phyloP scores from a whole-genome alignment of 2,113 vertebrate species.

The Sylvilagus bachmani region DNA sequence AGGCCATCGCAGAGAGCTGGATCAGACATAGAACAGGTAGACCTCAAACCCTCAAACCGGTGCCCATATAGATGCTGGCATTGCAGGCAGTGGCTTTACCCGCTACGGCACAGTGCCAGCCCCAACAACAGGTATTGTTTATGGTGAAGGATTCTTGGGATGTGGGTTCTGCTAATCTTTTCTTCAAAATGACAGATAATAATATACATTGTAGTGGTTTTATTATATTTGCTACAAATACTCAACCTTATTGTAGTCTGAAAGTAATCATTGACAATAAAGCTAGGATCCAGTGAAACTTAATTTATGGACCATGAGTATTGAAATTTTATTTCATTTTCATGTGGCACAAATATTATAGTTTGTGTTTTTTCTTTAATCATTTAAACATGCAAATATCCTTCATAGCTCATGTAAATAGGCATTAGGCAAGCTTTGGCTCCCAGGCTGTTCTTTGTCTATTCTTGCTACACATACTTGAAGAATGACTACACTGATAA shows the following conservation, averaged over 20 bases:
- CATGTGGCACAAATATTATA: not conserved
- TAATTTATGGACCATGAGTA: not conserved
- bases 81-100: no score
- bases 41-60: no score
- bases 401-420: not conserved
- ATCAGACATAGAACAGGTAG: no score
- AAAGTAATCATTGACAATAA: not conserved
- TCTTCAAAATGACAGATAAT: not conserved
- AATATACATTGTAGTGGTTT: not conserved
- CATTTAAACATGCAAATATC: constrained; percentile 2
- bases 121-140: not conserved
- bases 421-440: not conserved
- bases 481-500: not conserved
- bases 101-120: no score
- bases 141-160: not conserved
- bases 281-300: no score
- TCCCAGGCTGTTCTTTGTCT: not conserved
- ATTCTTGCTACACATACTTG: not conserved
- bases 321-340: not conserved
- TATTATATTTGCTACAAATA: no score
- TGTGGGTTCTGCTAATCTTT: no score
- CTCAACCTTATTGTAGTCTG: not conserved
- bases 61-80: no score
- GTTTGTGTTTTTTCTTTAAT: not conserved
- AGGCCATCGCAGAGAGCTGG: no score